Evolutionary conservation across 2,888 invertebrate genomes (phyloP).

Genomic region (Drosophila maculinotata): DNA sequence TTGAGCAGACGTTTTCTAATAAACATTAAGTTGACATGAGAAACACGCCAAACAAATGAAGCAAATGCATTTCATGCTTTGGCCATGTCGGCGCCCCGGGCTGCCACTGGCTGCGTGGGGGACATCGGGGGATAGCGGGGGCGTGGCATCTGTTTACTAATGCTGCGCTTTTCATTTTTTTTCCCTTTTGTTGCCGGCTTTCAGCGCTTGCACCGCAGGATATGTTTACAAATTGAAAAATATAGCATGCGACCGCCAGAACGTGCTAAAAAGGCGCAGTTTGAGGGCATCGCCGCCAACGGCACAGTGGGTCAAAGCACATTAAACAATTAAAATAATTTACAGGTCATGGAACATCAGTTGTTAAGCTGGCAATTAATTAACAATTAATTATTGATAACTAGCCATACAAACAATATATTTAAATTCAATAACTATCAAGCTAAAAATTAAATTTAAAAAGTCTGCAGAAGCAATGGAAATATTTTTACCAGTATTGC

Average conservation of each 20-base stretch:
- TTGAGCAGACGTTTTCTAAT: slow-evolving; percentile 71
- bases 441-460: neutral
- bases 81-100: slow-evolving; percentile 39
- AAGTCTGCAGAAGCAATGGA: no score
- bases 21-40: slow-evolving; percentile 79
- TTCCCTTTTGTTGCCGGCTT: slow-evolving; percentile 41
- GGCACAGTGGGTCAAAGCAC: slow-evolving; percentile 41
- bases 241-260: slow-evolving; percentile 71
- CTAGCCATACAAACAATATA: no score
- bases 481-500: no score
- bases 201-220: slow-evolving; percentile 72
- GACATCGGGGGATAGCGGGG: slow-evolving; percentile 13
- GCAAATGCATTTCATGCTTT: slow-evolving; percentile 72
- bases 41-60: slow-evolving; percentile 78
- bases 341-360: no score
- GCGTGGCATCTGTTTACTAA: slow-evolving; percentile 63
- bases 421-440: no score
- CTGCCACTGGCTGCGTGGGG: neutral
- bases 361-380: no score
- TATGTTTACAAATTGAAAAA: slow-evolving; percentile 81
- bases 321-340: neutral
- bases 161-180: slow-evolving; percentile 44
- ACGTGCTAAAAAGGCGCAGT: slow-evolving; percentile 58
- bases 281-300: slow-evolving; percentile 1
- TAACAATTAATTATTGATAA: no score